Evolutionary conservation across 2,797 vertebrate species (phyloP).

Genomic region (Eremophila alpestris): DNA sequence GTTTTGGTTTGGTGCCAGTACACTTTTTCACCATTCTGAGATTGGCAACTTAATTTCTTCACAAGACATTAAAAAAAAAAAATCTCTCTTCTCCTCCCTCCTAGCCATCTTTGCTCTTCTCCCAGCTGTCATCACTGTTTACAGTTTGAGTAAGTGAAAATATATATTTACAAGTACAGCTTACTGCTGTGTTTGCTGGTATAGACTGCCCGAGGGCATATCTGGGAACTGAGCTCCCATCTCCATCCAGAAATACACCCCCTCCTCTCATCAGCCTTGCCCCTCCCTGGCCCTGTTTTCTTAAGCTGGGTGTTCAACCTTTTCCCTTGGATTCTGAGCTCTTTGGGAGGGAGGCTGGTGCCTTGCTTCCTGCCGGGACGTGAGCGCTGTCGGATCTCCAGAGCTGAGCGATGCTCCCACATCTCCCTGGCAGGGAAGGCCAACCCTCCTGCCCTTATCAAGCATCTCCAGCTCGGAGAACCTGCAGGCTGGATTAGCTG

Average conservation of each 20-base stretch:
- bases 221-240: not conserved
- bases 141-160: conserved; percentile 22
- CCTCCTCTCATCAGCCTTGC: not conserved
- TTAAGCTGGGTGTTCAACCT: not conserved
- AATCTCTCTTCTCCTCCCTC: not conserved
- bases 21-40: conserved; percentile 2
- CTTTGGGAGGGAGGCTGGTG: not conserved
- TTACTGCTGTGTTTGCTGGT: conserved; percentile 5
- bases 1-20: not conserved
- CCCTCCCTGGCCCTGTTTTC: not conserved
- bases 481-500: not conserved
- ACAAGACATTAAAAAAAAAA: fast-evolving
- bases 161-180: conserved; percentile 10
- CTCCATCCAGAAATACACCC: not conserved
- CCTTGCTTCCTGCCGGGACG: fast-evolving
- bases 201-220: not conserved
- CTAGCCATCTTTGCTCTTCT: conserved; percentile 1
- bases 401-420: not conserved
- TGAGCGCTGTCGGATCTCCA: not conserved
- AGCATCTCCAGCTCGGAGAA: not conserved
- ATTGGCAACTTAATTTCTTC: not conserved
- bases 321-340: not conserved
- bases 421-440: fast-evolving
- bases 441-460: not conserved
- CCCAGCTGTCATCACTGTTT: conserved; percentile 16